phyloP scores from a whole-genome alignment of 2,888 invertebrate genomes.

The Lapara coniferarum region DNA sequence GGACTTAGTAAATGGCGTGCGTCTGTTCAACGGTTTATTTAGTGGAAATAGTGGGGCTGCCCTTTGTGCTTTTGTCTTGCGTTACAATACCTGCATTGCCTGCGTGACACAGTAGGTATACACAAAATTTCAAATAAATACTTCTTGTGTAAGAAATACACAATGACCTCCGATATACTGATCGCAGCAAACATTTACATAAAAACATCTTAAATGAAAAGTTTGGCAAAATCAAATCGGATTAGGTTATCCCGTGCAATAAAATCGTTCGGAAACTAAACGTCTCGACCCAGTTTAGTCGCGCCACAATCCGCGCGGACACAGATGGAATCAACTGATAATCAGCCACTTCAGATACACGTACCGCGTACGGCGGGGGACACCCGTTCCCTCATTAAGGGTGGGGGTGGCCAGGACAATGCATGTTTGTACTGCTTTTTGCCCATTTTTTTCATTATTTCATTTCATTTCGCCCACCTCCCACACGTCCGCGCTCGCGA shows the following conservation, averaged over 20 bases:
- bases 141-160: too few relatives aligned
- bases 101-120: too few relatives aligned
- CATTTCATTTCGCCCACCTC: slow-evolving; percentile 83
- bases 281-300: slow-evolving; percentile 25
- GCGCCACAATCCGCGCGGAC: slow-evolving; percentile 33
- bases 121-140: background rate
- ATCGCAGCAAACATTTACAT: too few relatives aligned
- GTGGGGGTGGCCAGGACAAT: slow-evolving; percentile 76
- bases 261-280: background rate
- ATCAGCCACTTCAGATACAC: slow-evolving; percentile 76
- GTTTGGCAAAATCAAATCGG: background rate
- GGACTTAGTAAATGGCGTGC: slow-evolving; percentile 17
- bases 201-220: background rate
- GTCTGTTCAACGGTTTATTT: slow-evolving; percentile 8
- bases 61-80: background rate
- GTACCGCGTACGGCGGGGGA: slow-evolving; percentile 55
- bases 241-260: background rate
- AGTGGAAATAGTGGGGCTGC: background rate
- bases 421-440: slow-evolving; percentile 84
- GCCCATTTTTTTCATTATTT: slow-evolving; percentile 84
- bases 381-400: slow-evolving; percentile 74
- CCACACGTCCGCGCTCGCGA: slow-evolving; percentile 82
- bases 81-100: background rate
- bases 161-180: too few relatives aligned
- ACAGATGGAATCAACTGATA: slow-evolving; percentile 80